Evolutionary conservation across 2,797 vertebrate genomes (phyloP).

Genomic region (Perdix hodgsoniae): DNA sequence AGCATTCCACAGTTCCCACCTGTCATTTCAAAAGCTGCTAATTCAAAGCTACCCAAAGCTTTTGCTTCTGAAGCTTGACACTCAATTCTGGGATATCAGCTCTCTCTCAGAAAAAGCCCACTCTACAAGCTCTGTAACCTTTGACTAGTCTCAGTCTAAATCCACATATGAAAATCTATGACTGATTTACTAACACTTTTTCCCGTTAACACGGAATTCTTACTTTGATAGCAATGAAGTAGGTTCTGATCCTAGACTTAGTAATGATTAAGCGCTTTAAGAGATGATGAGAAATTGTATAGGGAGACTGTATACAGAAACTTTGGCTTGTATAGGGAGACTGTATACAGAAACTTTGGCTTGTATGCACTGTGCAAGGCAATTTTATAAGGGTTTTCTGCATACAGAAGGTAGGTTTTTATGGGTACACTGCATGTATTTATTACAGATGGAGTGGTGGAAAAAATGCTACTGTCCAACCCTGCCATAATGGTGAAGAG

Average conservation of each 20-base stretch:
- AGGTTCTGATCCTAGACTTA: not conserved
- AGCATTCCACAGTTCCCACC: not conserved
- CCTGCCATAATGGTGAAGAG: not conserved
- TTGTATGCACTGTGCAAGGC: not conserved
- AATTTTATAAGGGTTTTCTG: not conserved
- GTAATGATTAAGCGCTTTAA: not conserved
- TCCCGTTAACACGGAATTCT: not conserved
- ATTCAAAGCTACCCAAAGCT: too few species aligned
- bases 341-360: not conserved
- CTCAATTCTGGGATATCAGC: too few species aligned
- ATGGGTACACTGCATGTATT: not conserved
- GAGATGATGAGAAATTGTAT: not conserved
- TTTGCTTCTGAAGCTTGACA: too few species aligned
- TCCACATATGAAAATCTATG: not conserved
- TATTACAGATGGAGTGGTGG: not conserved
- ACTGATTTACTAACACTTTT: not conserved
- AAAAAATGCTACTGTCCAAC: not conserved
- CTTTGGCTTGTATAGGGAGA: not conserved
- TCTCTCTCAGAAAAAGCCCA: too few species aligned
- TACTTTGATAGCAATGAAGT: not conserved
- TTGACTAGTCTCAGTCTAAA: not conserved
- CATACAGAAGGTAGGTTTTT: not conserved
- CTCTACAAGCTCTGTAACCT: not conserved
- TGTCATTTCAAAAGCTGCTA: too few species aligned
- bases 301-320: not conserved